Percentiles rank a stretch among this genome's conserved stretches.
phyloP scores from a whole-genome alignment of 1,140 invertebrate species.

The Aphelinus certus region DNA sequence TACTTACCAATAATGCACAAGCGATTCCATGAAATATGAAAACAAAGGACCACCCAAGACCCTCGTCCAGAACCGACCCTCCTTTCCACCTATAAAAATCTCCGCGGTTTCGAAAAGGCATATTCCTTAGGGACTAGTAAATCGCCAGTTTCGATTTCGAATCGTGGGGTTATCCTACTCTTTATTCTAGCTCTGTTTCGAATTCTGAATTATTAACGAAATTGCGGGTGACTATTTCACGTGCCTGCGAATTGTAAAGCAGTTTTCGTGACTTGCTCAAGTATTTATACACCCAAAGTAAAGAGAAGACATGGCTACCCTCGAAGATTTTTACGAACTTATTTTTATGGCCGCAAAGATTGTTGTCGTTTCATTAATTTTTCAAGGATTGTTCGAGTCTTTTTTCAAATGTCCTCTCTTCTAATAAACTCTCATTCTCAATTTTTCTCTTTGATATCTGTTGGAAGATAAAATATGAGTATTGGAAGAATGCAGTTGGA shows the following conservation, averaged over 20 bases:
- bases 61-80: not conserved
- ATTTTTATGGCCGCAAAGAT: too few relatives aligned
- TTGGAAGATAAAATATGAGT: too few relatives aligned
- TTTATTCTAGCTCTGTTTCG: constrained; percentile 9
- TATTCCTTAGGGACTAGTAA: constrained; percentile 19
- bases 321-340: too few relatives aligned
- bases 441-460: too few relatives aligned
- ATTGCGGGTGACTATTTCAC: not conserved
- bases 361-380: too few relatives aligned
- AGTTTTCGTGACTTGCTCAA: not conserved
- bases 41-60: not conserved
- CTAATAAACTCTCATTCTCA: too few relatives aligned
- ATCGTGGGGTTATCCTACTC: not conserved
- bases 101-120: constrained; percentile 8
- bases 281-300: too few relatives aligned
- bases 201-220: constrained; percentile 11
- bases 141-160: constrained; percentile 33
- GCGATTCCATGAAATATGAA: constrained; percentile 12
- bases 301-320: too few relatives aligned
- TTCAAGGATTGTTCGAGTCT: too few relatives aligned
- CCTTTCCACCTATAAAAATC: not conserved
- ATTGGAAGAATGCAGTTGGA: too few relatives aligned
- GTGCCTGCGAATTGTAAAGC: not conserved
- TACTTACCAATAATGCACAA: constrained; percentile 16
- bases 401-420: too few relatives aligned